These are phyloP conservation scores for Byasa hedistus DNA, from an alignment of 2,888 invertebrate genomes.

Conservation along the genomic window DNA sequence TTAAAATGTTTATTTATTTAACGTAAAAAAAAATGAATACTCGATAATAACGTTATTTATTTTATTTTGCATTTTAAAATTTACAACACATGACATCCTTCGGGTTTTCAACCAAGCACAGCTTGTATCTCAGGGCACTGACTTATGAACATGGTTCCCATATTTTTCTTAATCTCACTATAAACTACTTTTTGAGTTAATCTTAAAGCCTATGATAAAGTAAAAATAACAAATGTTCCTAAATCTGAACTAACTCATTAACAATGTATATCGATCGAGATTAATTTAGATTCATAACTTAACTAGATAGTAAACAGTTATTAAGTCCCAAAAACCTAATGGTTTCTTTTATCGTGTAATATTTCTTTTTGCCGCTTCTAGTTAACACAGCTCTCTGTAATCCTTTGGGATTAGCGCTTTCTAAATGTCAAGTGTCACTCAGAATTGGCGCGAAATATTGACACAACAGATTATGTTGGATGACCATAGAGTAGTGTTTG, in stretches of 20 bases:
- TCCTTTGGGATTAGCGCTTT: constrained; percentile 52
- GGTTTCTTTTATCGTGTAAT: neutral
- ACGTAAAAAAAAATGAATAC: no score
- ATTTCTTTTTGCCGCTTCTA: constrained; percentile 47
- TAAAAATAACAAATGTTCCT: neutral
- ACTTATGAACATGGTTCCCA: no score
- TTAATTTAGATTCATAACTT: neutral
- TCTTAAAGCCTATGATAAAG: no score
- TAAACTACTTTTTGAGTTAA: neutral
- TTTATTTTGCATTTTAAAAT: no score
- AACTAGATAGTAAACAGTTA: neutral
- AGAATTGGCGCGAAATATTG: constrained; percentile 60
- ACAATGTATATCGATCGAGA: no score
- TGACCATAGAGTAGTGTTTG: constrained; percentile 34
- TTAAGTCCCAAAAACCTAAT: neutral
- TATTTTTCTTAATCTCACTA: no score
- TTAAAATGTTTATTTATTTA: no score
- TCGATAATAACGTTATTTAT: no score
- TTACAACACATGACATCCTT: no score
- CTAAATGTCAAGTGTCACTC: constrained; percentile 78
- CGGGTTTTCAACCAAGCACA: no score
- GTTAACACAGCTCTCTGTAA: constrained; percentile 24
- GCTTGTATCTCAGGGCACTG: no score
- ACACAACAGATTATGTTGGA: constrained; percentile 57
- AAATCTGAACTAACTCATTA: no score